phyloP scores from a whole-genome alignment of 2,888 invertebrate species.

The Schizotus pectinicornis region DNA sequence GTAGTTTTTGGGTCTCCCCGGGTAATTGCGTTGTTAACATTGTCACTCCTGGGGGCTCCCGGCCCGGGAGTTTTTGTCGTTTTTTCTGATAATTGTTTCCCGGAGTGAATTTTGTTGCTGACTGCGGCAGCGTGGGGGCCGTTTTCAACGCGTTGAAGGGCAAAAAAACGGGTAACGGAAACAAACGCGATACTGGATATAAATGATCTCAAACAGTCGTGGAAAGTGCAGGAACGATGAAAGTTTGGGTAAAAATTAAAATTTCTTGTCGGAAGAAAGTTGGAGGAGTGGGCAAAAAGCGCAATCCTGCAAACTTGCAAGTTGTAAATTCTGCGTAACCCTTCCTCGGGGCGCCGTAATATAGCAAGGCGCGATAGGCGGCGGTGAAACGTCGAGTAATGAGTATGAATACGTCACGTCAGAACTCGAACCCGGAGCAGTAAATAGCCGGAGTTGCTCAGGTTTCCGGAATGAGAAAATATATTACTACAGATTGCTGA shows the following conservation, averaged over 20 bases:
- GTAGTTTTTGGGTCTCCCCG: too few species aligned
- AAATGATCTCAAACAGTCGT: constrained; percentile 24
- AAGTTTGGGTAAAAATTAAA: constrained; percentile 47
- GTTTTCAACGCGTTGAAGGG: neutral
- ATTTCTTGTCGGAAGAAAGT: constrained; percentile 42
- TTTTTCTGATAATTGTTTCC: too few species aligned
- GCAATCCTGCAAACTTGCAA: constrained; percentile 53
- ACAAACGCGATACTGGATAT: constrained; percentile 23
- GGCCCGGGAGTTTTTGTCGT: too few species aligned
- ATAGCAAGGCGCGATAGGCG: constrained; percentile 44
- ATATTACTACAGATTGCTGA: constrained; percentile 54
- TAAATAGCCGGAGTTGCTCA: constrained; percentile 49
- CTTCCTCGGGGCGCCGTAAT: constrained; percentile 50
- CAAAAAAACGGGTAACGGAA: constrained; percentile 19
- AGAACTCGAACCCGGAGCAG: constrained; percentile 51
- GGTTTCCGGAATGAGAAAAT: constrained; percentile 42
- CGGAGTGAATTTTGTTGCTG: too few species aligned
- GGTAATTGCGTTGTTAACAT: too few species aligned
- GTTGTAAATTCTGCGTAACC: constrained; percentile 53
- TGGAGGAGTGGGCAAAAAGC: constrained; percentile 46
- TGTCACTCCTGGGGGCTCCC: too few species aligned
- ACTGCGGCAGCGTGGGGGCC: too few species aligned
- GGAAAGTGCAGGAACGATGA: constrained; percentile 36
- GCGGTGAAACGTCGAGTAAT: constrained; percentile 57
- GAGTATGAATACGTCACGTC: constrained; percentile 57